Base-by-base conservation (phyloP, 2,113 vertebrate genomes). In the Apistogramma diplotaenia region DNA sequence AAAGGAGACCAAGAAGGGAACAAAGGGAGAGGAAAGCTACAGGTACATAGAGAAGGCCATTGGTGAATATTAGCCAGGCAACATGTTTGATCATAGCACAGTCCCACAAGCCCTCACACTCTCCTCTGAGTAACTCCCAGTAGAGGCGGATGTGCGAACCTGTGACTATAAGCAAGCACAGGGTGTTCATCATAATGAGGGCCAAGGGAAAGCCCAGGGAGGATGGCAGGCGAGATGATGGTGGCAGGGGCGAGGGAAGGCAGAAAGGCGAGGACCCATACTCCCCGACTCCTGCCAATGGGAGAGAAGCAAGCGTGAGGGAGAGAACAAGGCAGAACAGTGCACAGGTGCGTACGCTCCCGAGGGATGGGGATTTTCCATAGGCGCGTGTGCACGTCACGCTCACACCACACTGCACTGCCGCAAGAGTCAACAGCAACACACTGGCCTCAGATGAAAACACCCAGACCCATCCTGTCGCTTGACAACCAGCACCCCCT, bases 11-110 rank as follows among this genome's bases (percentile, higher is more conserved):
- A 80, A 99, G 96, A 55, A 96, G 95, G 49, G 97, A 98, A 85
- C 96, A 97, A 85, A 99, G 96, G 73, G 96, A 97, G 70, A 98
- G 96, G 93, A 99, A 98, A 85, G 97, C 98, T 85, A 99, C 97
- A 0, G 98, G 98, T 54, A 97, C 96, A 86, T 97, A 97, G 18
- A 99, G 97, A 31, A 99, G 95, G 67, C 97, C 97, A 33, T 99
- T 97, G 46, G 96, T 96, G 74, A 99, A 97, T 93, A 99, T 97
- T 79, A 99, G 95, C 97, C 97, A 97, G 86, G 97, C 97, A 74
- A 99, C 96, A 1, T 99, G 98, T 92, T 97, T 96, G 88, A 97
- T 96, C 96, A 98, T 97, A 85, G 96, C 95, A 0, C 97, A 97
- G 93, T 98, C 97, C 97, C 97, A 97, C 88, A 96, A 91, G 3